A percentile compares a stretch with the other conserved stretches of the same genome.
These are phyloP conservation scores for Hypomecis atomaria DNA, from an alignment of 2,888 invertebrate species.

Conservation along the genomic window DNA sequence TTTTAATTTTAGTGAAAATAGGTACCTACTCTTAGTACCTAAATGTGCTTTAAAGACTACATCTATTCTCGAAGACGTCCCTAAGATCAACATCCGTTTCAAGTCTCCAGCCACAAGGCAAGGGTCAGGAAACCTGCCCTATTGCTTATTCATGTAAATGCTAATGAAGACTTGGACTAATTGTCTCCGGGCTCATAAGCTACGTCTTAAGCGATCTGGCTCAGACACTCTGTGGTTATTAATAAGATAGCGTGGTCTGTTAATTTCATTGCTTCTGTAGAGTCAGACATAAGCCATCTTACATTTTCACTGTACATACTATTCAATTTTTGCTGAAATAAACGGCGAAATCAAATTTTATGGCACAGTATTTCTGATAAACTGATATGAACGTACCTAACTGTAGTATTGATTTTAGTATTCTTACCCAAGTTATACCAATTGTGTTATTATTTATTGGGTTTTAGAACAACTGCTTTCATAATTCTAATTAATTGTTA, in stretches of 20 bases:
- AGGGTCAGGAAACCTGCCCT: slow-evolving; percentile 35
- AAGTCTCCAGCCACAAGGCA: slow-evolving; percentile 19
- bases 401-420: background rate
- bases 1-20: no score
- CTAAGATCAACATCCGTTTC: slow-evolving; percentile 12
- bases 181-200: slow-evolving; percentile 44
- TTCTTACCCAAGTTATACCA: no score
- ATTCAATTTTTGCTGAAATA: no score
- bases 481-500: no score
- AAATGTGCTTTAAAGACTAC: background rate
- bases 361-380: no score
- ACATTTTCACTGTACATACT: no score
- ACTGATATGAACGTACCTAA: no score
- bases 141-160: slow-evolving; percentile 45
- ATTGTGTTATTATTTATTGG: no score
- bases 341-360: no score
- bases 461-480: background rate
- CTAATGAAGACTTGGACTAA: slow-evolving; percentile 43
- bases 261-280: background rate
- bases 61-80: background rate
- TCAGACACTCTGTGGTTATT: slow-evolving; percentile 15
- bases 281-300: background rate
- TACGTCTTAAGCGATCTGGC: slow-evolving; percentile 28
- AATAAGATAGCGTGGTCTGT: slow-evolving; percentile 5
- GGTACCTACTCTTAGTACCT: no score